Evolutionary conservation across 2,888 invertebrate species (phyloP), one percentile per base, ranked within the genome.

Genomic region (Napeogenes sylphis): DNA sequence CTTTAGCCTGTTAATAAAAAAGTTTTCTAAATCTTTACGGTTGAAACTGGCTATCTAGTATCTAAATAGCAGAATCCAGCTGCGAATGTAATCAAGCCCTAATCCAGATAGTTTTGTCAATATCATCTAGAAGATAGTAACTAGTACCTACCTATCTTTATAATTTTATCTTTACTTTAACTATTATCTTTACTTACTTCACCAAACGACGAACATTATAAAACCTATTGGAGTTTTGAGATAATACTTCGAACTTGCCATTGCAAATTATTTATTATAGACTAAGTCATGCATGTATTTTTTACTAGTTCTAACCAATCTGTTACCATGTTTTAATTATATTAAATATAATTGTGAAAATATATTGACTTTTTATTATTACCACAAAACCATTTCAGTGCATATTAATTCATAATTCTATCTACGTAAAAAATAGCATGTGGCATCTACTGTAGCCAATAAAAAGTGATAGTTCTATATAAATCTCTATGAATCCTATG

Each of bases 191-290:
- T 21, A 21, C 21, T 21, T 21, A 21, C 21, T 0, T 21, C 21
- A 51, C 21, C 51, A 51, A 12, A 3, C 30, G 10, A 21, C 21
- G 4, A 8, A 10, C 2, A 30, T 51, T 10, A 30, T 30, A 51
- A 51, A 10, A 51, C 30, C 6, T 21, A 51, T 30, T 51, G n/a
- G 51, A 30, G 30, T 30, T 51, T 30, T 35, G 45, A 14, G 13
- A 33, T 45, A 38, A 21, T 21, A 59, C 30, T 55, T 51, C 10
- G 54, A 66, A 67, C 76, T 79, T 79, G 76, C 77, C 75, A 75
- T 78, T 73, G 77, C 75, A 77, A 77, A 71, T 77, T 79, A 84
- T 84, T 87, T 87, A 85, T 85, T 85, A 64, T 84, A 84, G 80
- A 83, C n/a, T 51, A 30, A 51, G 8, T 14, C 47, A 14, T 51